Evolutionary conservation across 2,113 vertebrate species (phyloP).

Genomic region (Galbula dea): DNA sequence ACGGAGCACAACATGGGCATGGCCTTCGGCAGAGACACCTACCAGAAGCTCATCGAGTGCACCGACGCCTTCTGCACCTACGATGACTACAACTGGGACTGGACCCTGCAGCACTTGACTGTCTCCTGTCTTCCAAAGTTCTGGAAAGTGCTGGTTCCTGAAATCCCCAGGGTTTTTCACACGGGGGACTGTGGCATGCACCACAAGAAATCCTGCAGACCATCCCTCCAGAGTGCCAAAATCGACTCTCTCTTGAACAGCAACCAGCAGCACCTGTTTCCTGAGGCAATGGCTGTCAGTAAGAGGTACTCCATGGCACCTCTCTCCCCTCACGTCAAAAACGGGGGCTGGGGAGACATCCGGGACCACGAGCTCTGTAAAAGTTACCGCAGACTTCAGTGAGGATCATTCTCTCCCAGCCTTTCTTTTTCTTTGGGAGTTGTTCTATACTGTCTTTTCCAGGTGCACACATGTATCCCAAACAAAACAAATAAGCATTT

Average conservation of each 20-base stretch:
- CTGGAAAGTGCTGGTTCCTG: slow-evolving; percentile 95
- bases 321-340: slow-evolving; percentile 92
- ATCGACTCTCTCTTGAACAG: slow-evolving; percentile 87
- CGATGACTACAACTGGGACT: slow-evolving; percentile 99
- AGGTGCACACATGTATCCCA: slow-evolving; percentile 47
- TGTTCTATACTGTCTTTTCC: slow-evolving; percentile 36
- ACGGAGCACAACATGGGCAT: slow-evolving; percentile 99
- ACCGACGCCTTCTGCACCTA: slow-evolving; percentile 97
- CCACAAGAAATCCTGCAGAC: slow-evolving; percentile 92
- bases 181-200: slow-evolving; percentile 98
- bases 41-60: slow-evolving; percentile 88
- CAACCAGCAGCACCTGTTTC: slow-evolving; percentile 90
- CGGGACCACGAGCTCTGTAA: slow-evolving; percentile 99
- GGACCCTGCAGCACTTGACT: slow-evolving; percentile 94
- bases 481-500: slow-evolving; percentile 35
- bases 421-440: slow-evolving; percentile 40
- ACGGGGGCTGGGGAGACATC: slow-evolving; percentile 98
- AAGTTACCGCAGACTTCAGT: slow-evolving; percentile 96
- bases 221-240: slow-evolving; percentile 88
- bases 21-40: slow-evolving; percentile 86
- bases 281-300: slow-evolving; percentile 83
- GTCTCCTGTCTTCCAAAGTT: slow-evolving; percentile 90
- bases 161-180: slow-evolving; percentile 91
- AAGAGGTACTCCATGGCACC: slow-evolving; percentile 86
- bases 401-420: slow-evolving; percentile 54